These are phyloP conservation scores for Drosophila sordidula DNA, from an alignment of 2,888 invertebrate genomes.

Conservation along the genomic window DNA sequence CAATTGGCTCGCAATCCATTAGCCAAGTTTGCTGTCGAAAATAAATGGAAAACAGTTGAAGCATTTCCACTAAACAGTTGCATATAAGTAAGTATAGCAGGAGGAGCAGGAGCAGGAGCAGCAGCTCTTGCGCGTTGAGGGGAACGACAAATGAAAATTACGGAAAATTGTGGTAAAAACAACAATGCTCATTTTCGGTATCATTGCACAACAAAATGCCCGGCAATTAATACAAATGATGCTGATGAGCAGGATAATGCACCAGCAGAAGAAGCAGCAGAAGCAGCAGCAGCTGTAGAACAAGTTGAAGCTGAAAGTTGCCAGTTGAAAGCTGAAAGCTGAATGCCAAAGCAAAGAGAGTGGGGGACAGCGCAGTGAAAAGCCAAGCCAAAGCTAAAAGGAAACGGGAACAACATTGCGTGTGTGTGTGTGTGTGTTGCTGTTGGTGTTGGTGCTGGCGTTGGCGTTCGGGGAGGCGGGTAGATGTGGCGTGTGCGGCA, in stretches of 20 bases:
- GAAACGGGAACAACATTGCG: constrained; percentile 30
- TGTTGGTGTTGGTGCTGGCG: constrained; percentile 6
- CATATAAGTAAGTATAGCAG: constrained; percentile 15
- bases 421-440: constrained; percentile 7
- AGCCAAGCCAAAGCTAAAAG: constrained; percentile 61
- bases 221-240: constrained; percentile 80
- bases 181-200: constrained; percentile 67
- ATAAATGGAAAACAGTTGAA: constrained; percentile 31
- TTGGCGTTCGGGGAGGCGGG: not conserved
- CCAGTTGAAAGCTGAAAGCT: constrained; percentile 48
- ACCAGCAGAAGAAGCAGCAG: constrained; percentile 9
- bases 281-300: constrained; percentile 10
- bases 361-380: constrained; percentile 15
- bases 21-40: not conserved
- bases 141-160: constrained; percentile 58
- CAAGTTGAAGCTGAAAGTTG: constrained; percentile 46
- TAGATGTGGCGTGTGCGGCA: constrained; percentile 22
- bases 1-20: not conserved
- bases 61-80: constrained; percentile 10
- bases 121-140: constrained; percentile 30
- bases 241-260: constrained; percentile 69
- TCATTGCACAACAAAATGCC: constrained; percentile 77
- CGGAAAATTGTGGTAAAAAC: constrained; percentile 46
- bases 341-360: constrained; percentile 31
- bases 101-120: too few relatives aligned